phyloP scores from a whole-genome alignment of 2,888 invertebrate genomes.

The Drosophila setosimentum region DNA sequence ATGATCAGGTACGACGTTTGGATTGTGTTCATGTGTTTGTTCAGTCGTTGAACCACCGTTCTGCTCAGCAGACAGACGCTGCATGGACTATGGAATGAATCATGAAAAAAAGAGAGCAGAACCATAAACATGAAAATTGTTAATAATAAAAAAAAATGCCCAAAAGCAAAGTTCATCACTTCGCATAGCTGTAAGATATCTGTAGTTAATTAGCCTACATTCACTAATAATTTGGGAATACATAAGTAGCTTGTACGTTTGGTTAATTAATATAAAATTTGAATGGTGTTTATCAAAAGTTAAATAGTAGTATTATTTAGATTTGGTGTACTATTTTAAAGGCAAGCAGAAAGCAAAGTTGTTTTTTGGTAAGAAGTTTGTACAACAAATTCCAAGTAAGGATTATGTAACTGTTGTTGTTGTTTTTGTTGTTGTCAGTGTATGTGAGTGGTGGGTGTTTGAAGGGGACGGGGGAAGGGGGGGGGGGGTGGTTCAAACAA shows the following conservation, averaged over 20 bases:
- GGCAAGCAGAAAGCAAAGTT: constrained; percentile 59
- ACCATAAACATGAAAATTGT: constrained; percentile 23
- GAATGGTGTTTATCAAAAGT: constrained; percentile 45
- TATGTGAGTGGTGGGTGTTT: constrained; percentile 7
- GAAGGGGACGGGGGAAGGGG: not conserved
- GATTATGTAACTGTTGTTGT: constrained; percentile 32
- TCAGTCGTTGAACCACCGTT: constrained; percentile 86
- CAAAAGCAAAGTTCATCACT: not conserved
- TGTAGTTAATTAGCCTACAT: constrained; percentile 36
- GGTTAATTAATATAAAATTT: constrained; percentile 27
- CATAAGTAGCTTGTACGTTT: constrained; percentile 8
- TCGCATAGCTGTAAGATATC: constrained; percentile 7
- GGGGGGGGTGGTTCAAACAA: constrained; percentile 34
- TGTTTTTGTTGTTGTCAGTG: constrained; percentile 18
- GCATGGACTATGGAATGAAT: constrained; percentile 88
- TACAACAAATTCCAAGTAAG: constrained; percentile 42
- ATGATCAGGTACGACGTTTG: constrained; percentile 92
- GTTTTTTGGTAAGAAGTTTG: constrained; percentile 33
- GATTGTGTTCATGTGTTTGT: constrained; percentile 86
- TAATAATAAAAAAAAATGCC: not conserved
- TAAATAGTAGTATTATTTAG: constrained; percentile 5
- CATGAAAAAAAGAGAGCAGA: constrained; percentile 60
- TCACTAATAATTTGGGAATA: constrained; percentile 40
- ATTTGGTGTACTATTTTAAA: constrained; percentile 27
- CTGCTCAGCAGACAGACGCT: constrained; percentile 89